Evolutionary conservation across 23 tunicate species (phyloP).

Genomic region (Clavelina lepadiformis): DNA sequence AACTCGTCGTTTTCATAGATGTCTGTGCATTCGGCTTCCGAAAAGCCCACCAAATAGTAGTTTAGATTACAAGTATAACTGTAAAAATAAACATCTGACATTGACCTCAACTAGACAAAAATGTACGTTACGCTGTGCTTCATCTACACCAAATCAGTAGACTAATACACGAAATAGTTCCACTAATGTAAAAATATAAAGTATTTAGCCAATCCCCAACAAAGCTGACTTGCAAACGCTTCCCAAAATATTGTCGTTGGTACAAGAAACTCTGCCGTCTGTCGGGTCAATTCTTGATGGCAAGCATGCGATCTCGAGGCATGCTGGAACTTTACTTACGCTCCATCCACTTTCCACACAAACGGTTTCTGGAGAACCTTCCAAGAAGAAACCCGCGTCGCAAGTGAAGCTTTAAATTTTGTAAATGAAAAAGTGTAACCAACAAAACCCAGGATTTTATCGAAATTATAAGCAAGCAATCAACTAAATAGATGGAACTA

Average conservation of each 20-base stretch:
- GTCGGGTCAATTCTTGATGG: constrained; percentile 36
- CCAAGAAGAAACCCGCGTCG: constrained; percentile 5
- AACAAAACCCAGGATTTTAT: too few species aligned
- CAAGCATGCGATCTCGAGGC: constrained; percentile 19
- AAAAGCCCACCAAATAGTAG: not conserved
- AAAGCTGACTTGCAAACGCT: constrained; percentile 42
- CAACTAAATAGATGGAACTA: too few species aligned
- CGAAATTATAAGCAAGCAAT: too few species aligned
- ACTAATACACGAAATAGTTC: not conserved
- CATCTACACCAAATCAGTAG: not conserved
- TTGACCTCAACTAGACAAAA: not conserved
- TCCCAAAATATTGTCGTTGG: constrained; percentile 17
- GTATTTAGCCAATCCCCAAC: not conserved
- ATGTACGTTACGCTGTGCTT: not conserved
- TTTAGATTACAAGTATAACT: constrained; percentile 1
- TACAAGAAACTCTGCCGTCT: constrained; percentile 37
- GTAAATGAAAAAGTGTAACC: too few species aligned
- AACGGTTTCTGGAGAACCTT: not conserved
- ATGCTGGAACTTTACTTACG: not conserved
- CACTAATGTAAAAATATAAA: not conserved
- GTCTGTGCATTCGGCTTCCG: not conserved
- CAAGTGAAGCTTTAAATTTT: constrained; percentile 29
- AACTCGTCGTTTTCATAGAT: not conserved
- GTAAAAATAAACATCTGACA: not conserved
- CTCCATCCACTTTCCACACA: constrained; percentile 13